phyloP scores from a whole-genome alignment of 1,140 invertebrate genomes.

The Chlorops oryzae region DNA sequence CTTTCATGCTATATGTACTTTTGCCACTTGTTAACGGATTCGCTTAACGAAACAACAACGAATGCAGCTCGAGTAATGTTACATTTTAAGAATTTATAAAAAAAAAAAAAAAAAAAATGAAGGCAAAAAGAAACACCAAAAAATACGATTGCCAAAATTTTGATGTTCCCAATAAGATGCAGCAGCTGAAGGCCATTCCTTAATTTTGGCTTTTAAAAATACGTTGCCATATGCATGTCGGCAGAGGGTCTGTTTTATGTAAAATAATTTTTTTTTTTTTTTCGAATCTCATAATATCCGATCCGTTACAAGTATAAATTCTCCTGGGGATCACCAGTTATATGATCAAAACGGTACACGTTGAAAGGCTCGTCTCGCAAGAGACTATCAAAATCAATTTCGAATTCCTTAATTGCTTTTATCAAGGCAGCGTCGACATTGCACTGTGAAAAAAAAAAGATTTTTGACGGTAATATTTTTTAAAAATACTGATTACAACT shows the following conservation, averaged over 20 bases:
- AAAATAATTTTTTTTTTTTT: not conserved
- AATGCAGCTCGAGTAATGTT: too few species aligned
- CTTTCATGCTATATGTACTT: too few species aligned
- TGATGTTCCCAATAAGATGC: not conserved
- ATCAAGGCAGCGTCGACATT: constrained; percentile 21
- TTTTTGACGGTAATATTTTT: not conserved
- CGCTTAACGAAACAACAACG: too few species aligned
- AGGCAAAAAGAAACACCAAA: too few species aligned
- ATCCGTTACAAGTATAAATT: constrained; percentile 20
- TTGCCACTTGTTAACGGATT: too few species aligned
- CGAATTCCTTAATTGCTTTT: constrained; percentile 26
- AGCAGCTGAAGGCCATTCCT: too few species aligned
- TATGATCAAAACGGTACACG: constrained; percentile 34
- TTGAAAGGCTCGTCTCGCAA: constrained; percentile 28
- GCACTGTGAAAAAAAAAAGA: constrained; percentile 16
- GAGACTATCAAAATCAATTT: constrained; percentile 34
- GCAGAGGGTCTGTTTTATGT: not conserved
- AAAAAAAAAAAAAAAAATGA: too few species aligned
- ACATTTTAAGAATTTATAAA: too few species aligned
- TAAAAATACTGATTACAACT: too few species aligned
- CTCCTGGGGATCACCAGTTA: constrained; percentile 33
- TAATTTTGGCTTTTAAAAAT: not conserved
- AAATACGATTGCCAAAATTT: not conserved
- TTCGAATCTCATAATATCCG: not conserved
- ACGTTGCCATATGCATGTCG: not conserved